Conservation (phyloP, 2,888 invertebrate species). For the Pasiphila rectangulata region DNA sequence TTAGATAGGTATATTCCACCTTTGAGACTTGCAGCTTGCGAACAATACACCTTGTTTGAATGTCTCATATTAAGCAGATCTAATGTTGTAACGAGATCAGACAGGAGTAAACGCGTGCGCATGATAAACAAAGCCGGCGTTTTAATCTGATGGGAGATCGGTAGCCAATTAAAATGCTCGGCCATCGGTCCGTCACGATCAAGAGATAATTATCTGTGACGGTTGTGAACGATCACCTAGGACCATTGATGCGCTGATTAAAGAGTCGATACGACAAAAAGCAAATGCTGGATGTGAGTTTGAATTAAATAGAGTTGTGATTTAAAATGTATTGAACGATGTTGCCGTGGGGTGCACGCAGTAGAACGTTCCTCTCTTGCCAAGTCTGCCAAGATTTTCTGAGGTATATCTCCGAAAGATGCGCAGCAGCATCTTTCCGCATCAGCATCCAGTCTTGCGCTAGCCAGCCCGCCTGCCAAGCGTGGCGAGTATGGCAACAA, state of each 20-base stretch:
- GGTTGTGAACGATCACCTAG: conserved; percentile 73
- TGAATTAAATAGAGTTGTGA: too few species aligned
- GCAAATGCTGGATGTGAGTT: conserved; percentile 14
- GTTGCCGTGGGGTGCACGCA: too few species aligned
- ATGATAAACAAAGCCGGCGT: conserved; percentile 66
- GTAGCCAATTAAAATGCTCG: conserved; percentile 79
- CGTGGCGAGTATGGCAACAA: too few species aligned
- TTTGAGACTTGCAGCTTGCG: conserved; percentile 38
- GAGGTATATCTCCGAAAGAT: too few species aligned
- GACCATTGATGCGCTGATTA: conserved; percentile 25
- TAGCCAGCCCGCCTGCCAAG: too few species aligned
- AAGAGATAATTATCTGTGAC: conserved; percentile 66
- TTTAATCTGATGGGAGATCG: conserved; percentile 69
- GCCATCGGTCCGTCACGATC: conserved; percentile 77
- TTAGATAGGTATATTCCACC: conserved; percentile 44
- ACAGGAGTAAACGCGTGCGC: conserved; percentile 64
- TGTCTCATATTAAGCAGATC: conserved; percentile 26
- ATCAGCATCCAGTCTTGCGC: too few species aligned
- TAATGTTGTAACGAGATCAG: conserved; percentile 40
- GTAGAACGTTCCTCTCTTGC: too few species aligned
- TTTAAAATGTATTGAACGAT: too few species aligned
- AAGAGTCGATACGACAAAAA: conserved; percentile 35
- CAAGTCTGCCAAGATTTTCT: too few species aligned
- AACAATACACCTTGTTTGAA: conserved; percentile 29
- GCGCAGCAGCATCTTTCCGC: too few species aligned